Evolutionary conservation across 2,113 vertebrate genomes (phyloP), one percentile per base, ranked within the genome.

Genomic region (Oreotrochilus melanogaster): DNA sequence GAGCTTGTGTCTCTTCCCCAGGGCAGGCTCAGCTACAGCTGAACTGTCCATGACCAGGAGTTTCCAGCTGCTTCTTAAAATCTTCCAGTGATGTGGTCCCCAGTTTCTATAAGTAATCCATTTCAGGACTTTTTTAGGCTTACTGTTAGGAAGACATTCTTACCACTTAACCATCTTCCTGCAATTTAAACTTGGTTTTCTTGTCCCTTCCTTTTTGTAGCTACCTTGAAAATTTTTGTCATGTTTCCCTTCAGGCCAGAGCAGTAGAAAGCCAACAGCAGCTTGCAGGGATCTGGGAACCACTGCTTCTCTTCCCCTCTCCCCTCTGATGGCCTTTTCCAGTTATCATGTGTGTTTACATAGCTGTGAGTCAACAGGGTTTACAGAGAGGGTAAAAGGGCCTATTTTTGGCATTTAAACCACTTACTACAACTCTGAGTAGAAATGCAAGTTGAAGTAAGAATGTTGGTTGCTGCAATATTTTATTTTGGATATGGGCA

Each of bases 31-130:
- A 43, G 0, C 21, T 15, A 3, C 7, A 76, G 76, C 51, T 85
- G 35, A 71, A 18, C 14, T 19, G 23, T 11, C 15, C 9, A 1
- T 7, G 66, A 10, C 48, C 25, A 28, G 51, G 56, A 72, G 23
- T 31, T 61, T 16, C n/a, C 75, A 64, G 18, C 14, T n/a, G 37
- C 18, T 7, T 51, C 45, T 64, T 51, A 19, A 64, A 66, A 86
- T 3, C 11, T 21, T 60, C 8, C 18, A n/a, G 1, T 30, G 51
- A 21, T 0, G 3, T 6, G 51, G 6, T 53, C 75, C 23, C 16
- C 14, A 8, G 4, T 31, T 79, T 65, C 39, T 83, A 0, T 10
- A 71, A 65, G 8, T 11, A 39, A 60, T 51, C 35, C 9, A 23
- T 58, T 87, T n/a, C 56, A 76, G 37, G 69, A 21, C 35, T 80